These are phyloP conservation scores for Amphipyra tragopoginis DNA, from an alignment of 2,888 invertebrate genomes.

Conservation along the genomic window DNA sequence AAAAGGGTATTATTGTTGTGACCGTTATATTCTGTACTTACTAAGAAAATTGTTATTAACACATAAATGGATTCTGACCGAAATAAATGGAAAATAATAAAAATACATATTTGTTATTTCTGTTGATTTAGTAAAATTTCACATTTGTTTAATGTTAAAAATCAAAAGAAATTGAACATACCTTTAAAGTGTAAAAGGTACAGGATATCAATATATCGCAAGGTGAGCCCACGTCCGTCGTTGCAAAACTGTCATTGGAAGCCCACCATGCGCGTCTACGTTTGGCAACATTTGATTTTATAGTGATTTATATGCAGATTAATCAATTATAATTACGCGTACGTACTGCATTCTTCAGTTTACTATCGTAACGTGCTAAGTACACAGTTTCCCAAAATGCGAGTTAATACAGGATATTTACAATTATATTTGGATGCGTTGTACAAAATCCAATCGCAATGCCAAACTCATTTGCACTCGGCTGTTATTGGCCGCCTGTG, in stretches of 20 bases:
- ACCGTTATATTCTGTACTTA: too few species aligned
- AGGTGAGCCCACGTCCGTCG: constrained; percentile 61
- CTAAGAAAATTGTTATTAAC: too few species aligned
- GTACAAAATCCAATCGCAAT: constrained; percentile 45
- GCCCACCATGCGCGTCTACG: constrained; percentile 44
- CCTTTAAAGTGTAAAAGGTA: constrained; percentile 5
- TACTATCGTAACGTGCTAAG: constrained; percentile 46
- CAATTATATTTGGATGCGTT: constrained; percentile 48
- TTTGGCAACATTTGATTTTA: constrained; percentile 66
- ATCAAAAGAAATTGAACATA: too few species aligned
- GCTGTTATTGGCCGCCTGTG: constrained; percentile 35
- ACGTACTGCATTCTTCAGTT: constrained; percentile 50
- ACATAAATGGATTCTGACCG: too few species aligned
- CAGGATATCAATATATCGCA: constrained; percentile 70
- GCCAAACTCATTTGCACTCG: constrained; percentile 36
- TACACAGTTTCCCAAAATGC: constrained; percentile 33
- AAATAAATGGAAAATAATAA: too few species aligned
- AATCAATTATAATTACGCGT: constrained; percentile 63
- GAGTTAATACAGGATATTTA: constrained; percentile 29
- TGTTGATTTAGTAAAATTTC: too few species aligned
- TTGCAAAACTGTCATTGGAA: constrained; percentile 70
- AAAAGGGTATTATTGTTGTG: too few species aligned
- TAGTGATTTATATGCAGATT: constrained; percentile 68
- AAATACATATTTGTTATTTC: too few species aligned
- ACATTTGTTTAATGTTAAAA: too few species aligned